Conservation (phyloP, 2,888 invertebrate species). For the Dorcus parallelipipedus region DNA sequence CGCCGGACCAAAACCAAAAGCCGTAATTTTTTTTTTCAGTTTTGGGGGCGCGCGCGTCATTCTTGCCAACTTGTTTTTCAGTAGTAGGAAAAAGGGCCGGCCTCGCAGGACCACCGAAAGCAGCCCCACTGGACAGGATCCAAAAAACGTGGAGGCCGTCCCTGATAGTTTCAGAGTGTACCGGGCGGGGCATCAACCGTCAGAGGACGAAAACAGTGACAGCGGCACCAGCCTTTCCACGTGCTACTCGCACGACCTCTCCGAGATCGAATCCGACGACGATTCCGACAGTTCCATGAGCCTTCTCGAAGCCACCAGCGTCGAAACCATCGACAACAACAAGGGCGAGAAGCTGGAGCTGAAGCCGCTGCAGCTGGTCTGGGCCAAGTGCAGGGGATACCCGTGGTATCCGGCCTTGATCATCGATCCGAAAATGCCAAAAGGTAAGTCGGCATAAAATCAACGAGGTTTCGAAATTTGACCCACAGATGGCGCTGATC, state of each 20-base stretch:
- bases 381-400: conserved; percentile 96
- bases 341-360: conserved; percentile 50
- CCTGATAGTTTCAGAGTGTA: conserved; percentile 57
- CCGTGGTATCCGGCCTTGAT: conserved; percentile 98
- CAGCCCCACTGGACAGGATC: conserved; percentile 13
- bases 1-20: neutral
- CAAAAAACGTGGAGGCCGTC: conserved; percentile 28
- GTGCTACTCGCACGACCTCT: conserved; percentile 48
- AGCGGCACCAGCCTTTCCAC: conserved; percentile 48
- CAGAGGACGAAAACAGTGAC: conserved; percentile 45
- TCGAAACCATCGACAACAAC: conserved; percentile 8
- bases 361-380: conserved; percentile 87
- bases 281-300: conserved; percentile 35
- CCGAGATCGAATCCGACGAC: conserved; percentile 46
- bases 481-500: too few relatives aligned
- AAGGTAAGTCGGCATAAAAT: conserved; percentile 51
- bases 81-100: conserved; percentile 39
- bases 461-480: too few relatives aligned
- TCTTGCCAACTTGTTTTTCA: conserved; percentile 4
- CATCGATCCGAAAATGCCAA: conserved; percentile 91
- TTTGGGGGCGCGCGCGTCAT: neutral
- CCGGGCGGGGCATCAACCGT: conserved; percentile 46
- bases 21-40: neutral
- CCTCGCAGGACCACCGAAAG: conserved; percentile 42
- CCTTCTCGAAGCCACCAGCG: conserved; percentile 20